Evolutionary conservation across 2,888 invertebrate genomes (phyloP), one percentile per base, ranked within the genome.

Genomic region (Drosophila buzzatii): DNA sequence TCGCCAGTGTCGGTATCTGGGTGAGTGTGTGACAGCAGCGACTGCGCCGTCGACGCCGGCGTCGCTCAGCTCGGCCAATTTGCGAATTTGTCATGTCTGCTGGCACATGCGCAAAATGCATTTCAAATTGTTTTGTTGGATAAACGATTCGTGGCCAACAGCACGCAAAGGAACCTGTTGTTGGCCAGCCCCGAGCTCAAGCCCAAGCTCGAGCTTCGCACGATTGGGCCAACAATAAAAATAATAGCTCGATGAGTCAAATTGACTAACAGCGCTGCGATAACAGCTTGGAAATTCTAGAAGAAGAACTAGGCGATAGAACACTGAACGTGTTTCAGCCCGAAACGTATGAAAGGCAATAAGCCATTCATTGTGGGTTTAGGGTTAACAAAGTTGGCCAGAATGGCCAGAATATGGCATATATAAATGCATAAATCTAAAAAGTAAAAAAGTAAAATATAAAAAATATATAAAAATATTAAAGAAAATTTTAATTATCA

Each of bases 21-120:
- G 86, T 87, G 81, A 90, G 81, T 87, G 90, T 87, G 86, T 88
- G 89, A 82, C 86, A 67, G 51, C 69, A n/a, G 58, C 66, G 59
- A 35, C 77, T 47, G 76, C 76, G 63, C 69, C 12, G 76, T 9
- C 5, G 2, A 12, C 62, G 66, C 1, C 49, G 31, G 0, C 31
- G 49, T 18, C 49, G 49, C 51, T 20, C 53, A 3, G 55, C 33
- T 20, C 27, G 20, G 56, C 37, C 58, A 81, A 82, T 74, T 73
- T 71, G 81, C 63, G 72, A 68, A 69, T 85, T 82, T 76, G 85
- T 78, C 85, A 89, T 89, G 86, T 79, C 71, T 74, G 63, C 58
- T 37, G 69, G 69, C 79, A 76, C 74, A 78, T 79, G 79, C 71
- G 71, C 79, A 45, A 79, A 75, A 65, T 79, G 73, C 76, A 80